These are phyloP conservation scores for Timema podura DNA, from an alignment of 2,888 invertebrate species.

Conservation along the genomic window DNA sequence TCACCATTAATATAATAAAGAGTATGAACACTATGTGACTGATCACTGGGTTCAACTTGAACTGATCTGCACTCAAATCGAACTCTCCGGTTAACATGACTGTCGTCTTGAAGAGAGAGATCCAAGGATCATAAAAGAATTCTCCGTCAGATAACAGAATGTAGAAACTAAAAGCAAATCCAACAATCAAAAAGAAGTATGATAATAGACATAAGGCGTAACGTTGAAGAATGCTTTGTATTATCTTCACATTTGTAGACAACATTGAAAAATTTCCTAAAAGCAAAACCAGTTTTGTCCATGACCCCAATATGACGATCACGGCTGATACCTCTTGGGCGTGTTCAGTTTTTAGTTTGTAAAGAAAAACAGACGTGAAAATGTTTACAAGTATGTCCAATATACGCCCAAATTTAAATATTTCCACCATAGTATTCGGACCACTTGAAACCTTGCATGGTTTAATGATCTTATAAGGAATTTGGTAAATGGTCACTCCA, in stretches of 20 bases:
- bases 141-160: background rate
- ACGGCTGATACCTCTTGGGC: background rate
- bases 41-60: background rate
- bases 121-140: slow-evolving; percentile 1
- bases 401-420: background rate
- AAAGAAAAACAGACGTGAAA: slow-evolving; percentile 10
- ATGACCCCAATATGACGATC: slow-evolving; percentile 4
- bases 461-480: background rate
- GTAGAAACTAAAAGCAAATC: slow-evolving; percentile 9
- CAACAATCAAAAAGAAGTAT: slow-evolving; percentile 1
- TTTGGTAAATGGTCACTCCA: background rate
- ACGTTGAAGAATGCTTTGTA: background rate
- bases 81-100: slow-evolving; percentile 6
- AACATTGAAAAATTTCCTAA: background rate
- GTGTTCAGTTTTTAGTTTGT: background rate
- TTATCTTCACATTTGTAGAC: slow-evolving; percentile 6
- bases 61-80: background rate
- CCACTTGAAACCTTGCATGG: background rate
- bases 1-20: background rate
- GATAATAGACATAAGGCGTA: background rate
- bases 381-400: background rate
- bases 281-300: slow-evolving; percentile 5
- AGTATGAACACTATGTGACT: slow-evolving; percentile 2
- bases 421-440: background rate
- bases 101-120: slow-evolving; percentile 1